Evolutionary conservation across 2,888 invertebrate genomes (phyloP), one percentile per base, ranked within the genome.

Genomic region (Himalopsyche kuldschensis): DNA sequence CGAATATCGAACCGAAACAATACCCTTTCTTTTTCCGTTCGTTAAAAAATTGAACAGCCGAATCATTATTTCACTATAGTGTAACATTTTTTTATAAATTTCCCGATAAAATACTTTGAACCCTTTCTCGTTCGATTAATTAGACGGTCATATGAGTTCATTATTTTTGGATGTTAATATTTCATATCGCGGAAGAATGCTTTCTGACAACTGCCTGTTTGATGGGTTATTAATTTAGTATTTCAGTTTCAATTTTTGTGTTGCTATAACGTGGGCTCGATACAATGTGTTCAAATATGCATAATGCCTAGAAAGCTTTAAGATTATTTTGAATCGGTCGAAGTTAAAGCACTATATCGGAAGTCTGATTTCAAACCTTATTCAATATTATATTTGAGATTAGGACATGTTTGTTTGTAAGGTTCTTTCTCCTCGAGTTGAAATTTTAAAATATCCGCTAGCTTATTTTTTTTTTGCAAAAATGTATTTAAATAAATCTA

Each of bases 1-100:
- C 77, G 48, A 81, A 31, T 31, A 30, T 69, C 80, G 80, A 75
- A 32, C 27, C 80, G 69, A 41, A 80, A 82, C 80, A 80, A 80
- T 80, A 78, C 20, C 10, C 24, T 20, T n/a, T 24, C 24, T 20
- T n/a, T 24, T 55, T 55, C 55, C 55, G 55, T 55, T 55, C 24
- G 20, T 20, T 55, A 55, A 55, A 55, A 55, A 55, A 20, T 20
- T 55, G 20, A 55, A 20, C 20, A 4, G 24, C 55, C 55, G 55
- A 55, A 24, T 2, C 55, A 20, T 55, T 55, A n/a, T 55, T 55
- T 2, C 55, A 20, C 20, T 55, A 55, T 55, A 41, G 0, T 41
- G 55, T 55, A 55, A 55, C 55, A 55, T 17, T n/a, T 55, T 55
- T 55, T 55, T 55, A 10, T 2, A 5, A 55, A 55, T 20, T 55